phyloP scores from a whole-genome alignment of 2,888 invertebrate genomes.

The Miltochrista miniata region DNA sequence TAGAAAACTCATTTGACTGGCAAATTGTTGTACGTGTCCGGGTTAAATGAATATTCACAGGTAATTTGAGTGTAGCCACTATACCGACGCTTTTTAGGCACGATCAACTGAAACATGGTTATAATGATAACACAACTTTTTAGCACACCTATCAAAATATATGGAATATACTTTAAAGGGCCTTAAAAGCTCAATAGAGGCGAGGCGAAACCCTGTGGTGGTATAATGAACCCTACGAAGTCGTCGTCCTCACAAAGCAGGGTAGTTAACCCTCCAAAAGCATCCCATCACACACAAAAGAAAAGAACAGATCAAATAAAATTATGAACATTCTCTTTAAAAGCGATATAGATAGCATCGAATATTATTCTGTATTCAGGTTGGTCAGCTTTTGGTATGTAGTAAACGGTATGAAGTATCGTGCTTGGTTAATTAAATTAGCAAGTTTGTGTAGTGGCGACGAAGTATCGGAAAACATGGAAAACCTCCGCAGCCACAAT shows the following conservation, averaged over 20 bases:
- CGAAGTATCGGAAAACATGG: slow-evolving; percentile 11
- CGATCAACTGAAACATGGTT: slow-evolving; percentile 21
- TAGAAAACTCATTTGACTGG: slow-evolving; percentile 81
- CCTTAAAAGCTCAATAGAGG: too few species aligned
- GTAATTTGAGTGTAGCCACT: slow-evolving; percentile 41
- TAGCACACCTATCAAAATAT: background rate
- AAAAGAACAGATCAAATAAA: too few species aligned
- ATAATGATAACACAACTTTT: slow-evolving; percentile 8
- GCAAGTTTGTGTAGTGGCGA: slow-evolving; percentile 7
- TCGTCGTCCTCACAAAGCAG: too few species aligned
- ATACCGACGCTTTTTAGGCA: slow-evolving; percentile 42
- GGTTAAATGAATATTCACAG: slow-evolving; percentile 58
- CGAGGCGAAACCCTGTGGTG: too few species aligned
- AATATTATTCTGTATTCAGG: background rate
- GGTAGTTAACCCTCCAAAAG: too few species aligned
- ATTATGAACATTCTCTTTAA: too few species aligned
- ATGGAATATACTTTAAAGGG: too few species aligned
- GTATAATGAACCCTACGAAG: too few species aligned
- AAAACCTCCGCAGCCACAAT: slow-evolving; percentile 7
- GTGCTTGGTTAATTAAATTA: slow-evolving; percentile 10
- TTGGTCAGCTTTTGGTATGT: slow-evolving; percentile 7
- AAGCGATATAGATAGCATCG: too few species aligned
- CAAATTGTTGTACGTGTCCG: slow-evolving; percentile 71
- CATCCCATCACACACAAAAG: too few species aligned
- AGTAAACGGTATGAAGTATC: background rate